These are phyloP conservation scores for Sula dactylatra DNA, from an alignment of 2,113 vertebrate species.

Conservation along the genomic window DNA sequence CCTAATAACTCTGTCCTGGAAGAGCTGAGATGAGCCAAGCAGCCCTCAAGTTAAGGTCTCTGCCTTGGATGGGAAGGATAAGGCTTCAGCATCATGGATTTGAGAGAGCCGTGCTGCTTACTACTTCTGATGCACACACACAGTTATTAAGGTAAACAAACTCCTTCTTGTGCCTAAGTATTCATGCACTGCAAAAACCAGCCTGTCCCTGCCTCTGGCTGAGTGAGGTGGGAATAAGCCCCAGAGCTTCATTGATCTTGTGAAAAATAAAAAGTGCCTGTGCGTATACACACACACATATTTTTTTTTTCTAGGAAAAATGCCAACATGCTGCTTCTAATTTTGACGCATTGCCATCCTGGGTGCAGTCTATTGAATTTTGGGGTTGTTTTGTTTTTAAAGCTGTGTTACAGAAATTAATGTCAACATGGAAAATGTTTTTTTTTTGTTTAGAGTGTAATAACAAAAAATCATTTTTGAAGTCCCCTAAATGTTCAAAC, in stretches of 20 bases:
- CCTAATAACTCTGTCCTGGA: background rate
- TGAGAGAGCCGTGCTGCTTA: background rate
- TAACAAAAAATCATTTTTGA: conserved; percentile 8
- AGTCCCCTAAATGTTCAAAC: background rate
- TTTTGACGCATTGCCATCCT: conserved; percentile 26
- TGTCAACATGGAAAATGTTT: background rate
- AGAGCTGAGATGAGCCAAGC: background rate
- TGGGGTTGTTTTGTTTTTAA: conserved; percentile 28
- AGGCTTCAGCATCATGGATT: background rate
- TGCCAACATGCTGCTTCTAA: conserved; percentile 3
- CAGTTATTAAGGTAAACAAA: background rate
- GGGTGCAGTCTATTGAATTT: conserved; percentile 14
- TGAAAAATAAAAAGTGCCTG: background rate
- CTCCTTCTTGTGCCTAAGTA: background rate
- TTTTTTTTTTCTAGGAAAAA: background rate
- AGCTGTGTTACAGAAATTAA: conserved; percentile 24
- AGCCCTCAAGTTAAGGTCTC: background rate
- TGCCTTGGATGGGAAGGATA: background rate
- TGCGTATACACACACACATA: background rate
- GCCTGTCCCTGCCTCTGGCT: background rate
- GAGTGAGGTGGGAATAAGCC: background rate
- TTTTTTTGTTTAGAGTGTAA: background rate
- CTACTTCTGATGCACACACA: background rate
- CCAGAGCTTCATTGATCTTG: background rate
- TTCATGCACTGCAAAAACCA: background rate